Evolutionary conservation across 2,113 vertebrate genomes (phyloP).

Genomic region (Bubalus kerabau): DNA sequence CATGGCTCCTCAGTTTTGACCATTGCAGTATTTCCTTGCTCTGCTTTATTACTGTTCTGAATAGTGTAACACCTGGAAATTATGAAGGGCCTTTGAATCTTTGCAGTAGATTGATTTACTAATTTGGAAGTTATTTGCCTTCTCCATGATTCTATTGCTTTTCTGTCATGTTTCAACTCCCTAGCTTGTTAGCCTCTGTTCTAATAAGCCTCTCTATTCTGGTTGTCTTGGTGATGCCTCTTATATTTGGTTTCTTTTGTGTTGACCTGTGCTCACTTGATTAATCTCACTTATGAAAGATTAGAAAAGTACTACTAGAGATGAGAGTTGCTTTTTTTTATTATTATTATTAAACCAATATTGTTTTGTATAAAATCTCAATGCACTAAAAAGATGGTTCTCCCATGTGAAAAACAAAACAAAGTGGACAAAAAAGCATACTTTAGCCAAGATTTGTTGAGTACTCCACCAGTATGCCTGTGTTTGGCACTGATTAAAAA

Average conservation of each 20-base stretch:
- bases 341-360: not conserved
- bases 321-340: not conserved
- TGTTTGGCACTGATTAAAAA: not conserved
- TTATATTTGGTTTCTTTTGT: not conserved
- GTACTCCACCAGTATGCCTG: not conserved
- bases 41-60: not conserved
- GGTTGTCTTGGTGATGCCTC: slow-evolving; percentile 12
- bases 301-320: not conserved
- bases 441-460: not conserved
- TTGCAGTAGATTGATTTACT: slow-evolving; percentile 12
- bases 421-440: not conserved
- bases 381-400: not conserved
- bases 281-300: slow-evolving; percentile 8
- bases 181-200: not conserved
- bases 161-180: slow-evolving; percentile 14
- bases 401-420: not conserved
- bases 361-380: not conserved
- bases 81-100: not conserved
- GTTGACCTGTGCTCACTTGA: not conserved
- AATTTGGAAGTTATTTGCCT: slow-evolving; percentile 33
- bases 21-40: not conserved
- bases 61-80: not conserved
- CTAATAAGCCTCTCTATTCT: not conserved
- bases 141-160: slow-evolving; percentile 18
- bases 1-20: not conserved